These are phyloP conservation scores for Dendrolimus kikuchii DNA, from an alignment of 1,140 invertebrate genomes.

Conservation along the genomic window DNA sequence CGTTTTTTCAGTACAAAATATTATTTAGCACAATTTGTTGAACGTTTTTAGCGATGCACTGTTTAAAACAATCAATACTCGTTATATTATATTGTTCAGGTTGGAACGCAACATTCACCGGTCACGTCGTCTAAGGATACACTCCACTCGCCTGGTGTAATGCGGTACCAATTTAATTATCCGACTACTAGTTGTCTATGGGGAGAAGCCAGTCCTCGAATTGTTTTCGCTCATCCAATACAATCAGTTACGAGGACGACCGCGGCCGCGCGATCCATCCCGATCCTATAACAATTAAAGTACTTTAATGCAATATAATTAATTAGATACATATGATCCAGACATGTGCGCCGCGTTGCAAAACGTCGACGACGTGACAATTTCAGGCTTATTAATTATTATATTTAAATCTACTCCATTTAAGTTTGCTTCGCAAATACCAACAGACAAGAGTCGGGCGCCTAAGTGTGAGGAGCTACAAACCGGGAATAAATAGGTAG, in stretches of 20 bases:
- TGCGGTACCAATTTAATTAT: slow-evolving; percentile 54
- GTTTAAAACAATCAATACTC: slow-evolving; percentile 66
- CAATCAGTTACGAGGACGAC: slow-evolving; percentile 56
- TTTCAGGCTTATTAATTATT: too few species aligned
- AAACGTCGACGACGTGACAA: too few species aligned
- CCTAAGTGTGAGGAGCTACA: too few species aligned
- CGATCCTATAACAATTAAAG: slow-evolving; percentile 54
- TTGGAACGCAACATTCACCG: slow-evolving; percentile 37
- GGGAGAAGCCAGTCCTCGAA: slow-evolving; percentile 67
- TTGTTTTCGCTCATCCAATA: slow-evolving; percentile 31
- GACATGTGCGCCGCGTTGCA: too few species aligned
- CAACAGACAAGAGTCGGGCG: too few species aligned
- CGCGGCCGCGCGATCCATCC: slow-evolving; percentile 62
- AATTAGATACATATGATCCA: too few species aligned
- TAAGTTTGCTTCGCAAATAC: too few species aligned
- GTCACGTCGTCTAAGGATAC: slow-evolving; percentile 26
- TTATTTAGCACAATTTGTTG: slow-evolving; percentile 70
- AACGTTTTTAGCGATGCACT: slow-evolving; percentile 68
- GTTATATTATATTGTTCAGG: slow-evolving; percentile 57
- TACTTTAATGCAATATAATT: background rate
- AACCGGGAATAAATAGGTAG: too few species aligned
- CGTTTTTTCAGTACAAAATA: slow-evolving; percentile 67
- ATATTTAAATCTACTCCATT: too few species aligned
- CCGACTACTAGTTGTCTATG: slow-evolving; percentile 66
- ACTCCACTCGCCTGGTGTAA: slow-evolving; percentile 43